Base-by-base conservation (phyloP, 2,797 vertebrate species). In the Chlorospingus semifuscus region DNA sequence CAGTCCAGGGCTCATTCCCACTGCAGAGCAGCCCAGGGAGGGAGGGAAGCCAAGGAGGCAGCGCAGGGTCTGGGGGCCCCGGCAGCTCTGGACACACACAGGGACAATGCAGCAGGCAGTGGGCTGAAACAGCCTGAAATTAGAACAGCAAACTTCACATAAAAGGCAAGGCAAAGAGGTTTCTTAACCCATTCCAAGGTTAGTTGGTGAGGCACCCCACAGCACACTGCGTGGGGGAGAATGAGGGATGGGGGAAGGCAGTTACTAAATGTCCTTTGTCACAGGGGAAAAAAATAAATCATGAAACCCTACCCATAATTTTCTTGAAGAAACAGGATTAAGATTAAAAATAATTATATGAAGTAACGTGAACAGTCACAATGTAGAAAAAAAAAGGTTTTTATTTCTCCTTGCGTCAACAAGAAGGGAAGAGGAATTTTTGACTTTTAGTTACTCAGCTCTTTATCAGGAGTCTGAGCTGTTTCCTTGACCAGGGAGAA, bases 391-490 rank as follows among this genome's bases (percentile, higher is more conserved):
- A 83, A 76, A 82, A 82, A 61, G 8, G 24, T 80, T 85, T 88
- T 74, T 16, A 15, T 82, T 95, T 87, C 19, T 92, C 69, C 39
- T 50, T 86, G 69, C 7, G 1, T 89, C 91, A 85, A 52, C 69
- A 47, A 68, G 53, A 87, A 66, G 15, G 50, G 60, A 81, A 78
- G 36, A 91, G 75, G 84, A 92, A 85, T 83, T 91, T 89, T 63
- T 87, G 32, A 42, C 57, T 12, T 2, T 32, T 12, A 50, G 42
- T 94, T 91, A 93, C 59, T 94, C 89, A 95, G 59, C 63, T 93
- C 44, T 60, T 94, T 96, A 94, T 95, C 91, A 91, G 59, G 23
- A 59, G n/a, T 75, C 74, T 93, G 66, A 2, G 19, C 30, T 68
- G 41, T 80, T 94, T 88, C 83, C 57, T 77, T 71, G 64, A 32